These are phyloP conservation scores for Patagioenas fasciata DNA, from an alignment of 2,113 vertebrate genomes.

Conservation along the genomic window DNA sequence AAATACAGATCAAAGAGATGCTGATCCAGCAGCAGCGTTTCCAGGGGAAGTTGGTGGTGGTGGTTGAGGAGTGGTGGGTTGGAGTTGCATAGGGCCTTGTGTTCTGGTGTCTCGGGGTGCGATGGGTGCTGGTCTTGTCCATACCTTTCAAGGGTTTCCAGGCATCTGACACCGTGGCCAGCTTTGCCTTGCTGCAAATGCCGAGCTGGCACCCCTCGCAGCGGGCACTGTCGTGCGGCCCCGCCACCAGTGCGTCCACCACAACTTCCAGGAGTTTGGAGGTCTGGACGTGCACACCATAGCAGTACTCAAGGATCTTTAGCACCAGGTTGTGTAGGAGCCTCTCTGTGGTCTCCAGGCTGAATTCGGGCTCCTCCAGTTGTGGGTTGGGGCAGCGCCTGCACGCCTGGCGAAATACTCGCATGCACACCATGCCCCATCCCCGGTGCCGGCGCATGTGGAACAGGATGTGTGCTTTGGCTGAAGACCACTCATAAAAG, in stretches of 20 bases:
- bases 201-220: slow-evolving; percentile 80
- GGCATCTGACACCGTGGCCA: accelerated
- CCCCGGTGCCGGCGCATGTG: slow-evolving; percentile 31
- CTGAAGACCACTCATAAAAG: slow-evolving; percentile 74
- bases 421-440: slow-evolving; percentile 56
- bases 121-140: background rate
- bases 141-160: background rate
- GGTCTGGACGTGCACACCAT: background rate
- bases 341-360: slow-evolving; percentile 66
- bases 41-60: background rate
- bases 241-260: accelerated
- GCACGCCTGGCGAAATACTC: slow-evolving; percentile 76
- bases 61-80: accelerated
- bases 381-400: background rate
- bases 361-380: slow-evolving; percentile 71
- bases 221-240: slow-evolving; percentile 29
- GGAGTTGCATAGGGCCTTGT: accelerated
- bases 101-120: accelerated
- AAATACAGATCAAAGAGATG: background rate
- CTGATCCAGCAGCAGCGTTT: background rate
- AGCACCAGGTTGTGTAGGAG: slow-evolving; percentile 80
- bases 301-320: slow-evolving; percentile 81
- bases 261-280: slow-evolving; percentile 13
- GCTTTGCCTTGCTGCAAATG: background rate
- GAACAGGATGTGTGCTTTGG: slow-evolving; percentile 75